These are phyloP conservation scores for Synanthedon myopaeformis DNA, from an alignment of 2,888 invertebrate genomes.

Conservation along the genomic window DNA sequence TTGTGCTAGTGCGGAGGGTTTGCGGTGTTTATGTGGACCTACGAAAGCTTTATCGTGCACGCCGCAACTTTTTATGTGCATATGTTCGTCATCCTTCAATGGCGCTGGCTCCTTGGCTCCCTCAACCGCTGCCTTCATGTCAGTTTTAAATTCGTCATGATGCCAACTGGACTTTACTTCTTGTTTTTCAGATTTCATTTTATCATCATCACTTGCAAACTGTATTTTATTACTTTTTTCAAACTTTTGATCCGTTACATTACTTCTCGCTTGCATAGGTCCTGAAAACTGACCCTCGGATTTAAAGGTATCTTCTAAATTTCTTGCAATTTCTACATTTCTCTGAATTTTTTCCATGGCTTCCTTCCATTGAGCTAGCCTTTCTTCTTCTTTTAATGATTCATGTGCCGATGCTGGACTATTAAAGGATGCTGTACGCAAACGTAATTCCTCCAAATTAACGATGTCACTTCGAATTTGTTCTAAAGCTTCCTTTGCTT, in stretches of 20 bases:
- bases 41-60: no score
- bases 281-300: conserved; percentile 5
- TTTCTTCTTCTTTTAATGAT: conserved; percentile 31
- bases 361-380: conserved; percentile 47
- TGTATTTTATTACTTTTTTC: no score
- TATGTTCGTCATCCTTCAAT: no score
- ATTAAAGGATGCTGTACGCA: conserved; percentile 20
- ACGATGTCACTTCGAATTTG: conserved; percentile 40
- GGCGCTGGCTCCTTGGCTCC: no score
- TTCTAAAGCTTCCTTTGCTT: conserved; percentile 38
- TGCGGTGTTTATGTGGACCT: no score
- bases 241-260: conserved; percentile 1
- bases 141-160: conserved; percentile 1
- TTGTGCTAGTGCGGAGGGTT: no score
- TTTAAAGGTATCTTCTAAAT: conserved; percentile 46
- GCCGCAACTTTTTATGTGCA: no score
- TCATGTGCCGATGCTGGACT: conserved; percentile 20
- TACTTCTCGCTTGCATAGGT: conserved; percentile 1
- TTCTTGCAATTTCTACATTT: conserved; percentile 38
- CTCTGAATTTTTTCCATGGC: conserved; percentile 37
- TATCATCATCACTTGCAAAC: background rate
- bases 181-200: background rate
- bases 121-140: conserved; percentile 4
- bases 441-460: conserved; percentile 31
- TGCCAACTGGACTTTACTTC: background rate